phyloP scores from a whole-genome alignment of 2,888 invertebrate species.

The Plagodis pulveraria region DNA sequence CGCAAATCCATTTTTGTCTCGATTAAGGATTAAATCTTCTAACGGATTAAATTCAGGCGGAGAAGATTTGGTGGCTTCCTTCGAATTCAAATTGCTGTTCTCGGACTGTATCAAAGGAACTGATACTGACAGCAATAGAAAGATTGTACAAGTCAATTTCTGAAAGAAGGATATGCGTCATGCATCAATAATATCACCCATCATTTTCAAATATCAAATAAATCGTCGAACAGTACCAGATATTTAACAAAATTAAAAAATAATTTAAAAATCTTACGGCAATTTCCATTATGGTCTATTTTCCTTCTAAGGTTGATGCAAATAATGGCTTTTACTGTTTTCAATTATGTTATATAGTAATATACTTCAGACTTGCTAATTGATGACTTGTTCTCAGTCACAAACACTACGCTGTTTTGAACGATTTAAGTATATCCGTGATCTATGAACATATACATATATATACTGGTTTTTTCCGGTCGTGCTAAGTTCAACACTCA shows the following conservation, averaged over 20 bases:
- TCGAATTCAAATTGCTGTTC: conserved; percentile 7
- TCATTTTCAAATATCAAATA: no score
- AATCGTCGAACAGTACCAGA: no score
- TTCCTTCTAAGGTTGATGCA: conserved; percentile 38
- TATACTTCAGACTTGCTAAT: conserved; percentile 46
- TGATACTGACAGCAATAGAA: conserved; percentile 38
- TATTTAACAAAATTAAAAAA: no score
- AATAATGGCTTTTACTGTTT: conserved; percentile 25
- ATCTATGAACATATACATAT: no score
- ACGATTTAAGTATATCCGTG: conserved; percentile 12
- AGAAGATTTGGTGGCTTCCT: conserved; percentile 11
- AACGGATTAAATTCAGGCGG: conserved; percentile 47
- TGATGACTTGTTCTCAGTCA: conserved; percentile 24
- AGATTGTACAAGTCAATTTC: conserved; percentile 35
- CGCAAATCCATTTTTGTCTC: conserved; percentile 40
- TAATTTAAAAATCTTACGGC: conserved; percentile 42
- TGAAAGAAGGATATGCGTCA: conserved; percentile 36
- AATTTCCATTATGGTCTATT: conserved; percentile 44
- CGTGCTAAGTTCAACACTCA: neutral
- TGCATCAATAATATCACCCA: neutral
- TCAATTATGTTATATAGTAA: conserved; percentile 36
- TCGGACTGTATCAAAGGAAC: conserved; percentile 38
- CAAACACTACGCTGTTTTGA: conserved; percentile 16
- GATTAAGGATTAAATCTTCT: conserved; percentile 46
- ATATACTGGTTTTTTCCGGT: conserved; percentile 7